Percentiles rank a stretch among this genome's conserved stretches.
Evolutionary conservation across 2,888 invertebrate species (phyloP).

Genomic region (Melinaea marsaeus): DNA sequence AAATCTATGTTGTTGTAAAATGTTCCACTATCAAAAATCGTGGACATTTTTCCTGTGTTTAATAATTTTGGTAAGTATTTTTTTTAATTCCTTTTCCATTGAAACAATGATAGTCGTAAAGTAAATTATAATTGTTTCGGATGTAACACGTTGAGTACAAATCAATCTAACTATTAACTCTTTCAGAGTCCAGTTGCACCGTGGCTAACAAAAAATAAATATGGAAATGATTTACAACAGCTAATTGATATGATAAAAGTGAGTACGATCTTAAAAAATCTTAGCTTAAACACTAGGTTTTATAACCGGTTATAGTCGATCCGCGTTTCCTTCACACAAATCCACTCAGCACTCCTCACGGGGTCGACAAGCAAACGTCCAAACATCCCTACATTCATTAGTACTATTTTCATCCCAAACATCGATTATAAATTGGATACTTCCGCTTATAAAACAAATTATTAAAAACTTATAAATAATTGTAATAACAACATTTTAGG

Average conservation of each 20-base stretch:
- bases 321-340: neutral
- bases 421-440: too few species aligned
- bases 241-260: constrained; percentile 20
- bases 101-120: neutral
- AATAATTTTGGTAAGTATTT: neutral
- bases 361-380: too few species aligned
- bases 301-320: neutral
- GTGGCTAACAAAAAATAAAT: constrained; percentile 3
- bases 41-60: neutral
- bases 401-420: too few species aligned
- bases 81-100: neutral
- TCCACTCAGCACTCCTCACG: too few species aligned
- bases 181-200: constrained; percentile 15
- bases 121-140: neutral
- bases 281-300: neutral
- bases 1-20: neutral
- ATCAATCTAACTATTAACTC: neutral
- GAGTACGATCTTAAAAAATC: constrained; percentile 7
- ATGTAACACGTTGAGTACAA: neutral
- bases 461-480: too few species aligned
- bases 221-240: constrained; percentile 14
- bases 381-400: too few species aligned
- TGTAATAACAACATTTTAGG: too few species aligned
- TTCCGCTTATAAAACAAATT: too few species aligned
- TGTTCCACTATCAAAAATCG: neutral